phyloP scores from a whole-genome alignment of 2,113 vertebrate species.

The Pica pica region DNA sequence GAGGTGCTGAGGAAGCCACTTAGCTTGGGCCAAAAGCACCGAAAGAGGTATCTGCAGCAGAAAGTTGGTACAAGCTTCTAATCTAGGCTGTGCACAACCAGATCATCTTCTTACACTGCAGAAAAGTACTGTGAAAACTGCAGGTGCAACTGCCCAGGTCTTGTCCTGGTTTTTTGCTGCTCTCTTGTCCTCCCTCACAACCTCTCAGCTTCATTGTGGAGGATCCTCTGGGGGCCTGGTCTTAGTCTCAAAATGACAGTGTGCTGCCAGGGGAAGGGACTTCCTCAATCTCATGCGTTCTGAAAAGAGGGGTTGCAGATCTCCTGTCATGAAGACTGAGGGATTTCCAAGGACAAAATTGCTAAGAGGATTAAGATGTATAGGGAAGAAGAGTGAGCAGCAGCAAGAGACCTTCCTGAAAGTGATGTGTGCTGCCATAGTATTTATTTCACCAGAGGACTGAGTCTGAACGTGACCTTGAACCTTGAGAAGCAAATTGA shows the following conservation, averaged over 20 bases:
- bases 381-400: not conserved
- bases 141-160: not conserved
- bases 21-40: not conserved
- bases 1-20: conserved; percentile 1
- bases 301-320: not conserved
- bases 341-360: not conserved
- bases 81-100: not conserved
- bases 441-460: not conserved
- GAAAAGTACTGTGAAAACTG: not conserved
- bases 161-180: not conserved
- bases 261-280: not conserved
- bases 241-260: not conserved
- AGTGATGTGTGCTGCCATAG: not conserved
- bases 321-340: not conserved
- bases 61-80: not conserved
- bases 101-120: not conserved
- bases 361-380: not conserved
- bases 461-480: not conserved
- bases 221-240: not conserved
- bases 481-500: not conserved
- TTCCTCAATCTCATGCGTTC: rapidly evolving
- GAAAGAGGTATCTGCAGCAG: not conserved
- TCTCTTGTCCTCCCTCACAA: not conserved
- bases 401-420: not conserved
- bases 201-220: not conserved